These are phyloP conservation scores for Cyclopterus lumpus DNA, from an alignment of 2,797 vertebrate genomes.

Conservation along the genomic window DNA sequence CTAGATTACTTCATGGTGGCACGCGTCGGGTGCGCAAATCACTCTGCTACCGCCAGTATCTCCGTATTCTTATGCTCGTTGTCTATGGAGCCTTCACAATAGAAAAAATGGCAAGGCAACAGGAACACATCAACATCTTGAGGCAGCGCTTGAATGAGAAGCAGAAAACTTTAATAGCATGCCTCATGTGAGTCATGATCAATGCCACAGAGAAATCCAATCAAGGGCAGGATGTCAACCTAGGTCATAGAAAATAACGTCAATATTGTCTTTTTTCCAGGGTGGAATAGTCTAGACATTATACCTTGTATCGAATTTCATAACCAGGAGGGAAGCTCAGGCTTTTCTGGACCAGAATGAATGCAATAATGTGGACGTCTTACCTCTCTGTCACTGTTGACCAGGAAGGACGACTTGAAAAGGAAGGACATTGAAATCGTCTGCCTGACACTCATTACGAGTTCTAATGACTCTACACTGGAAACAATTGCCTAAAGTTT, in stretches of 20 bases:
- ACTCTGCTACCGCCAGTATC: conserved; percentile 20
- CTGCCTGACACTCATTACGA: conserved; percentile 68
- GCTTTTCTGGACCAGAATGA: conserved; percentile 20
- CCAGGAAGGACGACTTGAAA: conserved; percentile 49
- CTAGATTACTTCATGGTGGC: conserved; percentile 54
- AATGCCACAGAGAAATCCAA: conserved; percentile 66
- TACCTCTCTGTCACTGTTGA: conserved; percentile 23
- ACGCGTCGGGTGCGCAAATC: conserved; percentile 31
- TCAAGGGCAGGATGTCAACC: conserved; percentile 61
- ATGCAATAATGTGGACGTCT: conserved; percentile 11
- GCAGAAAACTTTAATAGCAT: conserved; percentile 59
- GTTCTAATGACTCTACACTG: conserved; percentile 68
- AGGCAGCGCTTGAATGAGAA: conserved; percentile 59
- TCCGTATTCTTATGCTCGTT: conserved; percentile 20
- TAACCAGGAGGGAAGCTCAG: conserved; percentile 18
- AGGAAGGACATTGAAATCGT: conserved; percentile 45
- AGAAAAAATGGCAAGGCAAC: conserved; percentile 35
- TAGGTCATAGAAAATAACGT: conserved; percentile 56
- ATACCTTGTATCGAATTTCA: conserved; percentile 37
- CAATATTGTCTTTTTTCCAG: conserved; percentile 57
- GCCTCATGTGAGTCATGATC: conserved; percentile 70
- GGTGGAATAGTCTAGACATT: conserved; percentile 36
- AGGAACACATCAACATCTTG: conserved; percentile 57
- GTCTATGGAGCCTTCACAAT: conserved; percentile 36
- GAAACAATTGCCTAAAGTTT: conserved; percentile 73